phyloP scores from a whole-genome alignment of 2,113 vertebrate genomes.

The Tychaedon coryphoeus region DNA sequence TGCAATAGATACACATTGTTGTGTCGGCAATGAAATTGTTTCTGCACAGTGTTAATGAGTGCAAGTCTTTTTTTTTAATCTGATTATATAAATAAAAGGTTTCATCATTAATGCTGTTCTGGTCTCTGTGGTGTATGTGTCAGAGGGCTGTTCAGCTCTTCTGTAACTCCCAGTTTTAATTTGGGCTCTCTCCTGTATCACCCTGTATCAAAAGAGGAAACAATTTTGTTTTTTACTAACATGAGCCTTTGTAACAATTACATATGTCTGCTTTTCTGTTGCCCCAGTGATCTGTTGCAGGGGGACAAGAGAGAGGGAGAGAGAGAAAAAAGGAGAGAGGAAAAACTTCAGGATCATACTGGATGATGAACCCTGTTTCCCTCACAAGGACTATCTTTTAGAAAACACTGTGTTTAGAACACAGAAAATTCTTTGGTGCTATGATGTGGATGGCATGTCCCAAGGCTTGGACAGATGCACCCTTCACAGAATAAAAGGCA shows the following conservation, averaged over 20 bases:
- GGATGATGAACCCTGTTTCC: not conserved
- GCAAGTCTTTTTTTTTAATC: not conserved
- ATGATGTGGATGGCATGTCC: not conserved
- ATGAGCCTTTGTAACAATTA: not conserved
- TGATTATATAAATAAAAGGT: not conserved
- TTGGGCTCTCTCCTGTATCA: not conserved
- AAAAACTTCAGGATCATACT: not conserved
- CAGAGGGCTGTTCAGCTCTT: not conserved
- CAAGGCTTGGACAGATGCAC: not conserved
- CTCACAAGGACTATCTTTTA: not conserved
- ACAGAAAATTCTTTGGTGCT: not conserved
- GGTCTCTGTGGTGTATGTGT: not conserved
- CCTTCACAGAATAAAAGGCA: not conserved
- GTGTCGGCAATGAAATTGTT: not conserved
- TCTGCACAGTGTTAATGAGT: not conserved
- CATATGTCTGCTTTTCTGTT: not conserved
- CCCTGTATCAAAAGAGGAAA: not conserved
- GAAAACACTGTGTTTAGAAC: not conserved
- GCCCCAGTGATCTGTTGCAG: not conserved
- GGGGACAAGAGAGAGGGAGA: not conserved
- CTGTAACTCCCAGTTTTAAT: not conserved
- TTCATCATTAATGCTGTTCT: not conserved
- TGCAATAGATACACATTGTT: not conserved
- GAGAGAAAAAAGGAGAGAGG: not conserved
- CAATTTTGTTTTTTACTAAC: not conserved